Evolutionary conservation across 2,797 vertebrate genomes (phyloP).

Genomic region (Catostomus latipinnis): DNA sequence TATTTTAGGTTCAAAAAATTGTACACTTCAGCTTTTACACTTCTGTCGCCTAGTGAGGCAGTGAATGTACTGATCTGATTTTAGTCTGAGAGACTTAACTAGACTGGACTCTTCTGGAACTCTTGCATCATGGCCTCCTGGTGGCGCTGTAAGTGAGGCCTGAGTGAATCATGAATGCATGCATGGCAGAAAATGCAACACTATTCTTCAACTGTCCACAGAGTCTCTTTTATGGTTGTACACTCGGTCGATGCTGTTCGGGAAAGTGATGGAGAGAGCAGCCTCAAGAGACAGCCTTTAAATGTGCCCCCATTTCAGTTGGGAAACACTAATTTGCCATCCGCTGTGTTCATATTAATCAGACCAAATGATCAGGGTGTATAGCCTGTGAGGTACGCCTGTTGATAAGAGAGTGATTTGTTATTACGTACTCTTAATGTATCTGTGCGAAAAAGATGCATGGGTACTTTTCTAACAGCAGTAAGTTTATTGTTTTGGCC

Average conservation of each 20-base stretch:
- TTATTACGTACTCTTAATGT: not conserved
- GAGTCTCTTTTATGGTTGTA: not conserved
- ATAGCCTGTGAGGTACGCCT: not conserved
- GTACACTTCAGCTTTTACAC: too few relatives aligned
- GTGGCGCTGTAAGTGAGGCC: conserved; percentile 11
- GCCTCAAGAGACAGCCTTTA: not conserved
- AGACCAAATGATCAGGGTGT: not conserved
- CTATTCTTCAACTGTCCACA: not conserved
- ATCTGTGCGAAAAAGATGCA: not conserved
- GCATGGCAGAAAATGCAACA: not conserved
- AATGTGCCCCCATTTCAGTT: not conserved
- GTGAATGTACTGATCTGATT: not conserved
- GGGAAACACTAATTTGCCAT: conserved; percentile 8
- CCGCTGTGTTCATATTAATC: not conserved
- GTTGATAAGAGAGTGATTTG: not conserved
- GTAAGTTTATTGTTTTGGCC: conserved; percentile 6
- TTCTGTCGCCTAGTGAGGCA: too few relatives aligned
- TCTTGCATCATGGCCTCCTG: not conserved
- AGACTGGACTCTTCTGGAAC: not conserved
- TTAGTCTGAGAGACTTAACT: not conserved
- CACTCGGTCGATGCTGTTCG: not conserved
- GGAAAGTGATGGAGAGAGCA: not conserved
- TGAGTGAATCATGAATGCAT: not conserved
- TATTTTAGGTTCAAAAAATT: too few relatives aligned
- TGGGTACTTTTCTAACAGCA: not conserved